Evolutionary conservation across 2,888 invertebrate species (phyloP), one percentile per base, ranked within the genome.

Genomic region (Meta bourneti): DNA sequence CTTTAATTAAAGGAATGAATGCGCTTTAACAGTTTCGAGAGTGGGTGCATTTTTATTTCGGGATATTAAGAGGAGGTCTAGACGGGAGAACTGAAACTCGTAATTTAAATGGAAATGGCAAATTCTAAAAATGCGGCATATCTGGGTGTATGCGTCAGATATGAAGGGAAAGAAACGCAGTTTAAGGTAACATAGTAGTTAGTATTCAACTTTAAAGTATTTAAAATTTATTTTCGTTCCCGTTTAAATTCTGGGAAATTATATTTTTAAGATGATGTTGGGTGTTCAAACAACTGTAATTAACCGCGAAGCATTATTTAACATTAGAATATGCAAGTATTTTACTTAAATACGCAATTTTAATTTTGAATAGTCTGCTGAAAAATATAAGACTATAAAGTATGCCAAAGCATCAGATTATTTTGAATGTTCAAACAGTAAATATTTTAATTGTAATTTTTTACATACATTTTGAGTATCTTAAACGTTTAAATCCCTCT

Each of bases 1-100:
- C 89, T 78, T 89, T 89, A 89, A 89, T 89, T 89, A 89, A 89
- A 78, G 71, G 49, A 48, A 48, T 48, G 77, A 89, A 84, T n/a
- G 78, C 19, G 48, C 71, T 84, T 89, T 89, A 83, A 78, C 69
- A 71, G 48, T 79, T n/a, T 51, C 51, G 51, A n/a, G 0, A 71
- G 52, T 34, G 4, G n/a, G 5, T 52, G 49, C n/a, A 83, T 61
- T 61, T 54, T 72, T n/a, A 19, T 54, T 34, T 34, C 34, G 20
- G 54, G 20, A 61, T 85, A 48, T 82, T 74, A n/a, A 7, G 52
- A 13, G 72, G 16, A 52, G n/a, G 54, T 79, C 52, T 52, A 34
- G 48, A 49, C 49, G n/a, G n/a, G 20, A 79, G 6, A 61, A 19
- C n/a, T 49, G 49, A 70, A 19, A 48, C 71, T 81, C 19, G 81